Base-by-base conservation (phyloP, 2,113 vertebrate genomes). In the Pomatostomus ruficeps region DNA sequence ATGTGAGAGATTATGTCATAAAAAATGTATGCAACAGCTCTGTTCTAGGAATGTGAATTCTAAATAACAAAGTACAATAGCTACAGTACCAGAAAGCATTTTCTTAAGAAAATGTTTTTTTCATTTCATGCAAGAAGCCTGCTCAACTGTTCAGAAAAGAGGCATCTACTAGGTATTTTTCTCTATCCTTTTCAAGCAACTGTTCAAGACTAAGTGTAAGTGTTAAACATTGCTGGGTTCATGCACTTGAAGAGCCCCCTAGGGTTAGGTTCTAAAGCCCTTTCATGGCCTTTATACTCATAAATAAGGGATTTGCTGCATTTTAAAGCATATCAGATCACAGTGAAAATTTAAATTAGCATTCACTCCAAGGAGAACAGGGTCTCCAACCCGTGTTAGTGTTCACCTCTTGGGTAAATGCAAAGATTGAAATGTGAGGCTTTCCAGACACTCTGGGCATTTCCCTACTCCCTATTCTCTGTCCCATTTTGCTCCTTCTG, bases 1-100 rank as follows among this genome's bases (percentile, higher is more conserved):
- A 95, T 92, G 91, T 89, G 95, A 97, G 83, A 97, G 95, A 97
- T 92, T 94, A 84, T 97, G 94, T 97, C 95, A 98, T 92, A 72
- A 97, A 98, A 98, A 95, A 97, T 95, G 91, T 76, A 97, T 95
- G 92, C 94, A 97, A 92, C 74, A 90, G 66, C 63, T 95, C 67
- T 87, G 43, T 81, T 84, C 88, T 46, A 95, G 80, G 97, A 96
- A 81, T 61, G 48, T 77, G 78, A 97, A 93, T 96, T 93, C 23
- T 90, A 93, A 85, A 89, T 83, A 95, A 85, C 36, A 10, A 86
- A 89, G 33, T 65, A 79, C 57, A 93, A 90, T 46, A 79, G 77
- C 79, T 92, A 57, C 25, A 68, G 46, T 74, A 81, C 35, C 36
- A 72, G 62, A 93, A 90, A 96, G 65, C 43, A 78, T 83, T 85